Percentiles rank a stretch among this genome's conserved stretches.
These are phyloP conservation scores for Gastrophysa polygoni DNA, from an alignment of 2,888 invertebrate genomes.

Conservation along the genomic window DNA sequence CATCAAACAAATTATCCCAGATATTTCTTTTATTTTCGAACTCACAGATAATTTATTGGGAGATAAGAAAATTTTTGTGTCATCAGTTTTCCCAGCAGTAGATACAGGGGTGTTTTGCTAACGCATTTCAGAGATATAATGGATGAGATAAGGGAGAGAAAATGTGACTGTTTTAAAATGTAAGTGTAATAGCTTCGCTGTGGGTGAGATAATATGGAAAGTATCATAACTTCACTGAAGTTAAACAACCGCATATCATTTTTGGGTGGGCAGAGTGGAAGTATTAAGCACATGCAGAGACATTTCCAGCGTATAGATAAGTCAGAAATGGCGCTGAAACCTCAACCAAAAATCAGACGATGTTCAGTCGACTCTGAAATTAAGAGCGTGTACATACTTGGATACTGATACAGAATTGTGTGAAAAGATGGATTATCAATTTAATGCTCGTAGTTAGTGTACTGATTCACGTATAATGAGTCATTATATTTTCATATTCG, in stretches of 20 bases:
- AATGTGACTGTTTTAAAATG: constrained; percentile 60
- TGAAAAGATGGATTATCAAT: too few species aligned
- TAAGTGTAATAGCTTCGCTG: constrained; percentile 58
- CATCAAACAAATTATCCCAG: constrained; percentile 23
- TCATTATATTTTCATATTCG: too few species aligned
- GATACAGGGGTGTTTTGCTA: constrained; percentile 51
- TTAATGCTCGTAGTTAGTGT: too few species aligned
- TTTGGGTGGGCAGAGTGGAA: constrained; percentile 49
- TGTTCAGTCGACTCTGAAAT: too few species aligned
- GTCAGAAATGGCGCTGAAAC: constrained; percentile 19
- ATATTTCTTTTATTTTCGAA: constrained; percentile 31
- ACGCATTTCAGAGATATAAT: constrained; percentile 56
- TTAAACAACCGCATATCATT: constrained; percentile 55
- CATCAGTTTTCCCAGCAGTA: constrained; percentile 54
- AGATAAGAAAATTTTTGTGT: constrained; percentile 58
- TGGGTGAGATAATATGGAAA: constrained; percentile 55
- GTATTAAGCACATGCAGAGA: constrained; percentile 54
- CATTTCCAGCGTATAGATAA: constrained; percentile 50
- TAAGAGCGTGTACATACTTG: too few species aligned
- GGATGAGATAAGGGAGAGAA: constrained; percentile 55
- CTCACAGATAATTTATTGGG: constrained; percentile 50
- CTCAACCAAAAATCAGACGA: neutral
- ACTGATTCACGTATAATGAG: too few species aligned
- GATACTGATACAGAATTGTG: too few species aligned
- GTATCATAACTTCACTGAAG: constrained; percentile 53